A percentile compares a stretch with the other conserved stretches of the same genome.
phyloP scores from a whole-genome alignment of 2,888 invertebrate genomes.

The Heteromyza rotundicornis region DNA sequence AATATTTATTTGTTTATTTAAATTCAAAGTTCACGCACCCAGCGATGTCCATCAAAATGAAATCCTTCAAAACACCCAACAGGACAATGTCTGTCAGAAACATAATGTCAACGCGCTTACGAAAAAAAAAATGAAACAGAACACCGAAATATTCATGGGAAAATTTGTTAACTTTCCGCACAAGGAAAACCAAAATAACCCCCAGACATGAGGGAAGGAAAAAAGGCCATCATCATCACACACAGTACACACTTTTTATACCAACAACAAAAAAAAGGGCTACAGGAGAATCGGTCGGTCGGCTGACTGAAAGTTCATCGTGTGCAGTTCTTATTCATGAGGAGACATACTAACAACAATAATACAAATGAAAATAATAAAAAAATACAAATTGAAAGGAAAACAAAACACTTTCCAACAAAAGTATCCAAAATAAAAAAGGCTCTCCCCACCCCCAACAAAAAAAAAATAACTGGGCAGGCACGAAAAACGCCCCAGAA shows the following conservation, averaged over 20 bases:
- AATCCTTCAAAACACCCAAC: conserved; percentile 1
- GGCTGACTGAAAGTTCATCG: neutral
- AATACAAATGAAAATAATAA: conserved; percentile 58
- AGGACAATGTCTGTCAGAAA: conserved; percentile 3
- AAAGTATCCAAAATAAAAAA: conserved; percentile 29
- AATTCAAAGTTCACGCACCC: conserved; percentile 19
- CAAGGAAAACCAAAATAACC: conserved; percentile 14
- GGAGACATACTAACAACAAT: conserved; percentile 54
- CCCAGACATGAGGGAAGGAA: neutral
- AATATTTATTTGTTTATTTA: neutral
- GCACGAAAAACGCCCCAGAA: conserved; percentile 13
- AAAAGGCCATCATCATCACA: no score
- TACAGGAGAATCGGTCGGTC: no score
- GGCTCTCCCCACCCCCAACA: neutral
- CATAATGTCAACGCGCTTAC: conserved; percentile 34
- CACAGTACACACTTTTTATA: conserved; percentile 1
- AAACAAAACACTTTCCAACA: conserved; percentile 54
- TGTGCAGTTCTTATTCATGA: conserved; percentile 46
- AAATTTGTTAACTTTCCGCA: conserved; percentile 52
- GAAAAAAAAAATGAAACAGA: no score
- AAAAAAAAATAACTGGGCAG: conserved; percentile 1
- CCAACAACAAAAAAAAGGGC: conserved; percentile 33
- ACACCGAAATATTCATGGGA: conserved; percentile 55
- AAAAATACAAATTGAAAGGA: conserved; percentile 59
- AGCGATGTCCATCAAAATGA: conserved; percentile 25